Evolutionary conservation across 2,888 invertebrate species (phyloP).

Genomic region (Chrysotoxum bicinctum): DNA sequence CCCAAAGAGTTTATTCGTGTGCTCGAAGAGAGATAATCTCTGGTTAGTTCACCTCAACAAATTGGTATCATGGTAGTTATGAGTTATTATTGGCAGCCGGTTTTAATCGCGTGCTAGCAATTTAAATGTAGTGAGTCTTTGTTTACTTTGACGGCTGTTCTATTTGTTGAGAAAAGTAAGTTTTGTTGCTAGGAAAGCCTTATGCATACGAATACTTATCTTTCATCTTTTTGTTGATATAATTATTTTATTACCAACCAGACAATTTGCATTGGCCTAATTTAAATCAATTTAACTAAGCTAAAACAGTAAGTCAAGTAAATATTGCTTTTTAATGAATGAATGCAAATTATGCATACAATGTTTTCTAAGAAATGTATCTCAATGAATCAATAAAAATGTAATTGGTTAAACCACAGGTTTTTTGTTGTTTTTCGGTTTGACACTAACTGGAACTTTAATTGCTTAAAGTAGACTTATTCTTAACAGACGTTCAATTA

Average conservation of each 20-base stretch:
- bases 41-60: constrained; percentile 41
- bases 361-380: no score
- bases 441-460: no score
- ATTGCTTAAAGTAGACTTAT: no score
- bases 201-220: constrained; percentile 4
- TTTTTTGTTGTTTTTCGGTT: no score
- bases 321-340: no score
- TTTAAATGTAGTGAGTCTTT: constrained; percentile 34
- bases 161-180: background rate
- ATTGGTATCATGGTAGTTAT: constrained; percentile 49
- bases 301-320: background rate
- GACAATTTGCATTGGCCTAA: constrained; percentile 62
- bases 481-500: no score
- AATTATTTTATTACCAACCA: constrained; percentile 49
- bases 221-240: constrained; percentile 37
- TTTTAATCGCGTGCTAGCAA: constrained; percentile 59
- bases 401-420: no score
- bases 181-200: background rate
- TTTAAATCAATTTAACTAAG: constrained; percentile 45
- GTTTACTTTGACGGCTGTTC: constrained; percentile 25
- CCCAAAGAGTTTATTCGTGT: constrained; percentile 39
- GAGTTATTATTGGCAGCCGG: constrained; percentile 54
- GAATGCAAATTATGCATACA: no score
- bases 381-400: no score
- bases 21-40: constrained; percentile 45